phyloP scores from a whole-genome alignment of 1,140 invertebrate species.

The Reticulitermes speratus region DNA sequence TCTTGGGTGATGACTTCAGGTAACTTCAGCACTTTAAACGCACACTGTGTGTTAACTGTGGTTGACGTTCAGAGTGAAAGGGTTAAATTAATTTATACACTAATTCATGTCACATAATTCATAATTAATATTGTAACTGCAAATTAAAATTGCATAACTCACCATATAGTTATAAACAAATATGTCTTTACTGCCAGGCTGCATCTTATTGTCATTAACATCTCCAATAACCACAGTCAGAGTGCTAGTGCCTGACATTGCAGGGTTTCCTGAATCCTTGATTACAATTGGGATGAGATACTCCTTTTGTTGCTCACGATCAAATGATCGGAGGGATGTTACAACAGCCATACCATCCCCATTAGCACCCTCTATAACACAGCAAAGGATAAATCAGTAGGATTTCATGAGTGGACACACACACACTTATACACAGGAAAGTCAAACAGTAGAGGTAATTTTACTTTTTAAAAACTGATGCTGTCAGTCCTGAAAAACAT shows the following conservation, averaged over 20 bases:
- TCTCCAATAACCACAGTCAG: constrained; percentile 94
- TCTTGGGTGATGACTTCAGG: too few species aligned
- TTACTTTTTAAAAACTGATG: neutral
- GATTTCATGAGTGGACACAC: neutral
- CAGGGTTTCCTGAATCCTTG: constrained; percentile 83
- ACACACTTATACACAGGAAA: constrained; percentile 18
- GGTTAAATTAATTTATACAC: too few species aligned
- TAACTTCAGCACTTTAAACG: too few species aligned
- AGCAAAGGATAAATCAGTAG: constrained; percentile 6
- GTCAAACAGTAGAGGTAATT: constrained; percentile 21
- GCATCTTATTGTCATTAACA: constrained; percentile 97
- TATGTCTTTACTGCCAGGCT: constrained; percentile 93
- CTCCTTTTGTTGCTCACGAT: constrained; percentile 93
- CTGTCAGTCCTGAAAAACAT: too few species aligned
- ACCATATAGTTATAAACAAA: constrained; percentile 93
- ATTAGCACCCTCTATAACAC: constrained; percentile 79
- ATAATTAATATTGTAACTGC: too few species aligned
- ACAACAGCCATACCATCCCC: constrained; percentile 95
- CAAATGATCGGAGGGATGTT: constrained; percentile 85
- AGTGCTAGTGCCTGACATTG: constrained; percentile 92
- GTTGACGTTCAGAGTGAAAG: too few species aligned
- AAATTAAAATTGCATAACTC: constrained; percentile 37
- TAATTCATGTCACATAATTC: too few species aligned
- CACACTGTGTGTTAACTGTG: too few species aligned
- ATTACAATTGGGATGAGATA: constrained; percentile 93